Evolutionary conservation across 2,888 invertebrate species (phyloP), one percentile per base, ranked within the genome.

Genomic region (Scaptodrosophila latifasciaeformis): DNA sequence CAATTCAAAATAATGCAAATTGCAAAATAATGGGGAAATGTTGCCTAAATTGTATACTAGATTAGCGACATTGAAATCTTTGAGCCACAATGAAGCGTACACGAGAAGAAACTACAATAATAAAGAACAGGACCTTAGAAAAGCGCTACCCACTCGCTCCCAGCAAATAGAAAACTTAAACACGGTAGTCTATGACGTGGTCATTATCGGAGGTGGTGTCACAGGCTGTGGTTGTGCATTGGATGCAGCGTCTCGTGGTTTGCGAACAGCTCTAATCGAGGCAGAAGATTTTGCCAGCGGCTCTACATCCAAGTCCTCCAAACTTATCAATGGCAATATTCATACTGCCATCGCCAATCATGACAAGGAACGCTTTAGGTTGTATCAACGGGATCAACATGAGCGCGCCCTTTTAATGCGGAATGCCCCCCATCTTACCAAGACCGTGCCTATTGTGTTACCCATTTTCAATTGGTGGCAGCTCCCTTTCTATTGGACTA

Each of bases 391-490:
- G 24, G 49, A 49, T 4, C 18, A 45, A 13, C 1, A 5, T 2
- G 54, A 54, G 17, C 49, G 54, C 1, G 31, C 21, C 10, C 17
- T n/a, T 2, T 5, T 54, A 97, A 97, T 42, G 96, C 96, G 83
- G 97, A 98, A 95, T 46, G 97, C 98, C 1, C 98, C 97, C 1
- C 97, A 98, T 88, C 88, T 98, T 44, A 95, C 96, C 1, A 92
- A 94, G 82, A 96, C 97, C 0, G 87, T 98, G 62, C 97, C 97
- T 2, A 98, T 98, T 70, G 94, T 98, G 93, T 86, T 98, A 65
- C 97, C 97, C 0, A 94, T 98, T 54, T 98, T 98, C 87, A 93
- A 92, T 96, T 13, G 17, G 96, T 98, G 97, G 96, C 96, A 97
- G 87, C 91, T 97, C 58, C 97, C 97, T 0, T 98, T 97, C 85